These are phyloP conservation scores for Rambutsinella grinnellia DNA, from an alignment of 2,888 invertebrate genomes.

Conservation along the genomic window DNA sequence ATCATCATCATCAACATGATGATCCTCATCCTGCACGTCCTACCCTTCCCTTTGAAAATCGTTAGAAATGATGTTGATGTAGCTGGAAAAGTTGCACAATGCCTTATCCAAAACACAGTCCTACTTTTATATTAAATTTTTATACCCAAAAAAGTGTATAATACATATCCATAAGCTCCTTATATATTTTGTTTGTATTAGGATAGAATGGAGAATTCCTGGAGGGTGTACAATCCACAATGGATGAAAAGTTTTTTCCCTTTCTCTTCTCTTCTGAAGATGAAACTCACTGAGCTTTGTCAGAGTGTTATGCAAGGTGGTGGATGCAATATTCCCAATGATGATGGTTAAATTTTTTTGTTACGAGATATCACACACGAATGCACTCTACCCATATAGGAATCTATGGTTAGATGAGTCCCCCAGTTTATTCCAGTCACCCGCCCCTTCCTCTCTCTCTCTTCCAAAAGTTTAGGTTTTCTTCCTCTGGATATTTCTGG, in stretches of 20 bases:
- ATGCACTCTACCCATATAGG: background rate
- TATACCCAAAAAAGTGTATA: background rate
- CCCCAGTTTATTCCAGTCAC: slow-evolving; percentile 61
- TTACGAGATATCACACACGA: background rate
- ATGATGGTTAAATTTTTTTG: background rate
- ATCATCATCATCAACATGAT: background rate
- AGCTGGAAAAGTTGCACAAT: background rate
- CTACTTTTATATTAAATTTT: background rate
- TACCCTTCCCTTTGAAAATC: background rate
- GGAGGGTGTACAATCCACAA: background rate
- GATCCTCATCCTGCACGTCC: background rate
- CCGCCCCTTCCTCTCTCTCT: slow-evolving; percentile 59
- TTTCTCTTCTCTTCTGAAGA: no score
- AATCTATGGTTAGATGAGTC: slow-evolving; percentile 42
- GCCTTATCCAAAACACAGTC: background rate
- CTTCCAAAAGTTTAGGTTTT: background rate
- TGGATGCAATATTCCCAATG: background rate
- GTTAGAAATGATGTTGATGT: background rate
- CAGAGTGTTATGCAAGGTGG: background rate
- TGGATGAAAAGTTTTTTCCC: background rate
- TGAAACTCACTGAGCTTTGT: background rate
- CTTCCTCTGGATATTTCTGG: background rate
- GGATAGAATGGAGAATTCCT: no score
- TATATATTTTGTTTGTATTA: no score
- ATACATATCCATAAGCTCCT: no score